These are phyloP conservation scores for Actinia equina DNA, from an alignment of 64 coral and sea anemone genomes.

Conservation along the genomic window DNA sequence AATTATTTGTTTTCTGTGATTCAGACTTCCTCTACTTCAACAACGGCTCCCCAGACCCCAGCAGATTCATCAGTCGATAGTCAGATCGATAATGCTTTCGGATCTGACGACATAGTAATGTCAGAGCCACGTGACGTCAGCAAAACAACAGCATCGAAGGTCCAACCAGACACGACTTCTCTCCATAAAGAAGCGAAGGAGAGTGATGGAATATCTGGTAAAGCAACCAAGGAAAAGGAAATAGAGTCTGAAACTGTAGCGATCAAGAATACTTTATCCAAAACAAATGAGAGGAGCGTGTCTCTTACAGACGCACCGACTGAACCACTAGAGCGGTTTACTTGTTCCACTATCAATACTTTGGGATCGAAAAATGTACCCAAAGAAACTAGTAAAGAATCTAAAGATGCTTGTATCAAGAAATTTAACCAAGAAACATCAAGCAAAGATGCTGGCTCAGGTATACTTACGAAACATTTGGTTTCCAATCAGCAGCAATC, in stretches of 20 bases:
- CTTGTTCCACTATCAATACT: not conserved
- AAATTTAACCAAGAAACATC: not conserved
- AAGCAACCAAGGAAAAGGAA: not conserved
- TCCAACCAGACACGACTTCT: not conserved
- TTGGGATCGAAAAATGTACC: not conserved
- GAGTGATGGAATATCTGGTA: not conserved
- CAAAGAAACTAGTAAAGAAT: not conserved
- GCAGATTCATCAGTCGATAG: constrained; percentile 2
- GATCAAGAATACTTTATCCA: not conserved
- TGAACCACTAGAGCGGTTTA: not conserved
- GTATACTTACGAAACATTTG: not conserved
- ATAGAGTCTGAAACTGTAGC: not conserved
- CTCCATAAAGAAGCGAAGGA: not conserved
- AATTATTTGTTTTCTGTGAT: too few relatives aligned
- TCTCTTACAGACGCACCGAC: not conserved
- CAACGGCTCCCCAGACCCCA: constrained; percentile 10
- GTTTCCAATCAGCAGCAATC: not conserved
- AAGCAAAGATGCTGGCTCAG: not conserved
- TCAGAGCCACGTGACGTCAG: not conserved
- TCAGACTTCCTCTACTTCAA: not conserved
- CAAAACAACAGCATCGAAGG: not conserved
- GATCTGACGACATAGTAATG: not conserved
- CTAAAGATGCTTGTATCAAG: not conserved
- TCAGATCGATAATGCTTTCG: not conserved
- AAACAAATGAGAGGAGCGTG: not conserved